Evolutionary conservation across 2,888 invertebrate species (phyloP).

Genomic region (Ophonus ardosiacus): DNA sequence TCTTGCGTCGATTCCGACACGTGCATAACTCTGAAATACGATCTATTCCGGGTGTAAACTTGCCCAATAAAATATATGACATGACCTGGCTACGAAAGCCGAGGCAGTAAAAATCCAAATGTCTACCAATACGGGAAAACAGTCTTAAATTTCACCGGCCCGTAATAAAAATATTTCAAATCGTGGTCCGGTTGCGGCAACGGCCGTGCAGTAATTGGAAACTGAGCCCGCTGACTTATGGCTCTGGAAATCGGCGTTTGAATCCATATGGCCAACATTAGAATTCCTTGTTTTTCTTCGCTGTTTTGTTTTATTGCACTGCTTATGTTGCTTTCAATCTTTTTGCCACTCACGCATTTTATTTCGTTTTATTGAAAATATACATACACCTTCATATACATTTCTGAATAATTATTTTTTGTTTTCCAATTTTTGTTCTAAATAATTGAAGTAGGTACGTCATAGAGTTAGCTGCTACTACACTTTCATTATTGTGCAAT

Average conservation of each 20-base stretch:
- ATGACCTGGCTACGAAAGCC: slow-evolving; percentile 60
- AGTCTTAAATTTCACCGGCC: slow-evolving; percentile 61
- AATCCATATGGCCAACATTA: slow-evolving; percentile 58
- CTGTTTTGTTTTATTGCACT: slow-evolving; percentile 27
- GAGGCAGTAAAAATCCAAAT: slow-evolving; percentile 60
- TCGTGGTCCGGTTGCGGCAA: slow-evolving; percentile 49
- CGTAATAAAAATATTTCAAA: slow-evolving; percentile 64
- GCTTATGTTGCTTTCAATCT: slow-evolving; percentile 33
- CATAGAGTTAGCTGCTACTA: no score
- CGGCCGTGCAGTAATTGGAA: slow-evolving; percentile 56
- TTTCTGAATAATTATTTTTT: no score
- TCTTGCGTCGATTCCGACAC: slow-evolving; percentile 28
- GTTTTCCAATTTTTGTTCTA: no score
- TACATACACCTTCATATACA: no score
- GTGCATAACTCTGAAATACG: slow-evolving; percentile 61
- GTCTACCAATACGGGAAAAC: slow-evolving; percentile 61
- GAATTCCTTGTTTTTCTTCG: slow-evolving; percentile 30
- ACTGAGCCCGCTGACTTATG: slow-evolving; percentile 58
- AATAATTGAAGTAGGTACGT: no score
- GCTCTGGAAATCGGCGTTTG: slow-evolving; percentile 52
- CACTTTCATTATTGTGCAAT: no score
- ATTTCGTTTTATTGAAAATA: slow-evolving; percentile 36
- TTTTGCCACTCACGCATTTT: not conserved
- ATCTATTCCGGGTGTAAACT: slow-evolving; percentile 62
- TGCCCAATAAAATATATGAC: slow-evolving; percentile 63